These are phyloP conservation scores for Ophioderma brevispina DNA, from an alignment of 35 echinoderm and acorn worm genomes.

Conservation along the genomic window DNA sequence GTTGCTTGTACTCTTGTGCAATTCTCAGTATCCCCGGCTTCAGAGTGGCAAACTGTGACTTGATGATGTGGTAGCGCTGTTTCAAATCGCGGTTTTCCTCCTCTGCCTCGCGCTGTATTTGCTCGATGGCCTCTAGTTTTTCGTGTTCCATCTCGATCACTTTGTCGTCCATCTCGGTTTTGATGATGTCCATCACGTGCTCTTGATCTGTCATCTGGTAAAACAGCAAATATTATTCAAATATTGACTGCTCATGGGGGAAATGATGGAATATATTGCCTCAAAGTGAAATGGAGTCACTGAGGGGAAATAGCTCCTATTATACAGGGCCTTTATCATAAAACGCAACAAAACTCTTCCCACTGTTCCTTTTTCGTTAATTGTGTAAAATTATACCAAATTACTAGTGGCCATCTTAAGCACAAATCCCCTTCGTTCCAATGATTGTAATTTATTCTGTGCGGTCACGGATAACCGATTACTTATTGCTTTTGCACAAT, in stretches of 20 bases:
- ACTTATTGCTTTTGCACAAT: too few species aligned
- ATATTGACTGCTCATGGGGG: not conserved
- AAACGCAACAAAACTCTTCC: not conserved
- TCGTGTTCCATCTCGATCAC: slow-evolving; percentile 34
- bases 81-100: slow-evolving; percentile 31
- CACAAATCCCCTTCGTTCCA: too few species aligned
- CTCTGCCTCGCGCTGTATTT: slow-evolving; percentile 16
- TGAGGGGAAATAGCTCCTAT: not conserved
- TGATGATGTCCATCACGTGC: slow-evolving; percentile 50
- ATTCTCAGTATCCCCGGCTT: slow-evolving; percentile 84
- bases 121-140: slow-evolving; percentile 49
- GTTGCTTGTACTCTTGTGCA: slow-evolving; percentile 91
- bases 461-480: too few species aligned
- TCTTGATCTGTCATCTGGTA: slow-evolving; percentile 73
- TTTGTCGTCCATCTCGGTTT: slow-evolving; percentile 63
- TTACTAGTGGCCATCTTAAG: too few species aligned
- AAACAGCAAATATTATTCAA: not conserved
- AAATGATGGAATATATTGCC: not conserved
- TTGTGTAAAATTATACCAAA: too few species aligned
- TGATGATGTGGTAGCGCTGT: slow-evolving; percentile 54
- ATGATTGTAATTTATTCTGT: too few species aligned
- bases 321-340: not conserved
- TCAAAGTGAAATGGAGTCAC: not conserved
- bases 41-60: slow-evolving; percentile 63
- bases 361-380: too few species aligned